A percentile compares a stretch with the other conserved stretches of the same genome.
Conservation (phyloP, 2,797 vertebrate genomes). For the Phalloptychus januarius region DNA sequence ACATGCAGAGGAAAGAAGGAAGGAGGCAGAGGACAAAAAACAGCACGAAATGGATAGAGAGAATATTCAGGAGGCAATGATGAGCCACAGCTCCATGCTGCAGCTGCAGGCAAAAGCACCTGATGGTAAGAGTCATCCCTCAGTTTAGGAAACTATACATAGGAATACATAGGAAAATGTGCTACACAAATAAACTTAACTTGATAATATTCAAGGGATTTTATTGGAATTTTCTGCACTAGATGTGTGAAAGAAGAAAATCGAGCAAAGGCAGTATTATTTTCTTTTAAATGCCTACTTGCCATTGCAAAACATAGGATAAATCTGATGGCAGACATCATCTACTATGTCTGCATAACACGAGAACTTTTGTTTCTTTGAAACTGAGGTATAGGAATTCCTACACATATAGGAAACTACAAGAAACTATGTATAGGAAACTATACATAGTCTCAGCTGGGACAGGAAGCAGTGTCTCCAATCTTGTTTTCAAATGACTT, state of each 20-base stretch:
- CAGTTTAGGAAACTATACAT: no score
- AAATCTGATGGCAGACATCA: background rate
- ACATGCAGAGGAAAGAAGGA: constrained; percentile 52
- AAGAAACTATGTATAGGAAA: no score
- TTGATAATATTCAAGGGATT: background rate
- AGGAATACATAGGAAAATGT: no score
- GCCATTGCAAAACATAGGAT: background rate
- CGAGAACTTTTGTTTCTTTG: background rate
- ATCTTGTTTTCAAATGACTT: background rate
- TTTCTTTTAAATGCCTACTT: background rate
- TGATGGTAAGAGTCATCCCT: constrained; percentile 25
- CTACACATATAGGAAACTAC: no score
- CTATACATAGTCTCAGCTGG: constrained; percentile 1
- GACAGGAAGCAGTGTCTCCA: background rate
- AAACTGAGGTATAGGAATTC: no score
- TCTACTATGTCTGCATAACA: background rate
- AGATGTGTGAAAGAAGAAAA: background rate
- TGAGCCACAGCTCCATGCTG: constrained; percentile 39
- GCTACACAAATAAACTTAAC: no score
- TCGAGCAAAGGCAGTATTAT: background rate
- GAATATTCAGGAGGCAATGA: constrained; percentile 50
- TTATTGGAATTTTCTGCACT: background rate
- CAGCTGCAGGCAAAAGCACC: constrained; percentile 29
- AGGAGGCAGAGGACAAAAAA: constrained; percentile 36
- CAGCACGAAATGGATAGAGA: constrained; percentile 36